Base-by-base conservation (phyloP, 2,797 vertebrate genomes). In the Chaetophractus vellerosus region DNA sequence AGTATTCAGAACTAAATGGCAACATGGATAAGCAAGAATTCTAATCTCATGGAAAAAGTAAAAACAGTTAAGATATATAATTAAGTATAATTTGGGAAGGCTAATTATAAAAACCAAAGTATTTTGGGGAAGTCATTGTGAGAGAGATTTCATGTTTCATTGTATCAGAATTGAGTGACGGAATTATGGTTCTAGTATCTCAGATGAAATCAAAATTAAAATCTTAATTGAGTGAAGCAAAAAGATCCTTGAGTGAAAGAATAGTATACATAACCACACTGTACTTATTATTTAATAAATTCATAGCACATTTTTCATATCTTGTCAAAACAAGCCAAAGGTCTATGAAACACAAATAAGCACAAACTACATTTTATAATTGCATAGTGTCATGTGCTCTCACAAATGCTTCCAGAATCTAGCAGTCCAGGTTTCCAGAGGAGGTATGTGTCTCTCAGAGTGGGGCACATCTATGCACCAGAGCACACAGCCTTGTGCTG, bases 151-250 rank as follows among this genome's bases (percentile, higher is more conserved):
- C 36, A 81, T 72, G 26, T 1, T 28, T 33, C 63, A 15, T 87
- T 86, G 19, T 14, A 88, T 82, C 75, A 71, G 14, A 59, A 50
- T n/a, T 36, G 5, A 87, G 28, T 78, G 23, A 85, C 41, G 14
- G n/a, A 68, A 59, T 80, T 76, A 76, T 24, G 55, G 9, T 23
- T 90, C 52, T 61, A 36, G 18, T 69, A 57, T n/a, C 26, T 63
- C 28, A 88, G 11, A 88, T 81, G 57, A 50, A 69, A 8, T 69
- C 55, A 91, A 93, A 88, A 92, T 90, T 66, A 84, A 95, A 81
- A 88, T 28, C 23, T 68, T 80, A 41, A 18, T 11, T 24, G 86
- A 78, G 18, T 28, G 41, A 48, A 45, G 71, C 48, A n/a, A 85
- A 94, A 61, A 55, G 21, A 21, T 80, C 41, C 18, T 89, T 71